Evolutionary conservation across 2,888 invertebrate species (phyloP).

Genomic region (Cacoxenus indagator): DNA sequence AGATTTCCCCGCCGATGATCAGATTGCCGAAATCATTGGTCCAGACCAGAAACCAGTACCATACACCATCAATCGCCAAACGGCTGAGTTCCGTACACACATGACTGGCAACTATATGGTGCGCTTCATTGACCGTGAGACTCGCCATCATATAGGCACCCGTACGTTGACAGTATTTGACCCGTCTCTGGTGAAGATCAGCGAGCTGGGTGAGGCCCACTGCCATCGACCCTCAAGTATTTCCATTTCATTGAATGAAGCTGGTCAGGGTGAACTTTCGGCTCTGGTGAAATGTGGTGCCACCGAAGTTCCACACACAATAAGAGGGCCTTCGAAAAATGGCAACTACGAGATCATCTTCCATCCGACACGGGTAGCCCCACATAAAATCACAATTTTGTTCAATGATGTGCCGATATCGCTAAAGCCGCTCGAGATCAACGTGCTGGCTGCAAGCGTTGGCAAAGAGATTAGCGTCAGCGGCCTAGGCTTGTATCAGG

Average conservation of each 20-base stretch:
- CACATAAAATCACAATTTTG: conserved; percentile 87
- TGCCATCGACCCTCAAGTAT: conserved; percentile 87
- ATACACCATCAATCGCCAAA: conserved; percentile 75
- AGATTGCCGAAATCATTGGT: conserved; percentile 77
- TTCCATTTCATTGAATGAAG: conserved; percentile 82
- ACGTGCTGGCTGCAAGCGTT: conserved; percentile 76
- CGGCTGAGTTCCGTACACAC: conserved; percentile 83
- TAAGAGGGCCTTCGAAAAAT: conserved; percentile 79
- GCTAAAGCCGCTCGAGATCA: conserved; percentile 73
- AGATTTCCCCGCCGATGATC: conserved; percentile 76
- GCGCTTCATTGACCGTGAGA: conserved; percentile 76
- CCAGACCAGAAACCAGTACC: conserved; percentile 76
- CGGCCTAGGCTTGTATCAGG: conserved; percentile 87
- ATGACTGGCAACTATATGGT: conserved; percentile 83
- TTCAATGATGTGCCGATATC: conserved; percentile 87
- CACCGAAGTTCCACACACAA: conserved; percentile 84
- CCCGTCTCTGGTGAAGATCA: conserved; percentile 79
- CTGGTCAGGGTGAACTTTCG: conserved; percentile 87
- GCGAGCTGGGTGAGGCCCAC: conserved; percentile 82
- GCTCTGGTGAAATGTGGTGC: conserved; percentile 87
- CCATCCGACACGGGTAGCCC: conserved; percentile 88
- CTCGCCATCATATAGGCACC: conserved; percentile 75
- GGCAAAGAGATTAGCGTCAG: conserved; percentile 81
- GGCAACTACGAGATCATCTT: conserved; percentile 88
- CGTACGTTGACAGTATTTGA: conserved; percentile 85